Evolutionary conservation across 2,888 invertebrate species (phyloP), one percentile per base, ranked within the genome.

Genomic region (Agrochola lota): DNA sequence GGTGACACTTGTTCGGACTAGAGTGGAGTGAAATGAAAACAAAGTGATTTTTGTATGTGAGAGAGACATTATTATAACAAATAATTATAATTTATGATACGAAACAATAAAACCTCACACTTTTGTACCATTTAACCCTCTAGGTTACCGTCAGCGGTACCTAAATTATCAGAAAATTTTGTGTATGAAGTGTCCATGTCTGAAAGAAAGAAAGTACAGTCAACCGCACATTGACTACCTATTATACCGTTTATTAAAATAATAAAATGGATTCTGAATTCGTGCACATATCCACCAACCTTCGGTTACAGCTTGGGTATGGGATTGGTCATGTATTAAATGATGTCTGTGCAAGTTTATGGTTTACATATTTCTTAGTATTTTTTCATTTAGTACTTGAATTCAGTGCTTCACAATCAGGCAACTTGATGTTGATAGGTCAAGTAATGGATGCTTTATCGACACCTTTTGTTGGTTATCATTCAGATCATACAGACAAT

Each of bases 291-390:
- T 96, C 96, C 26, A 96, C 94, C 43, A 96, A 95, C 88, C 88
- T 95, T 67, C 91, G 91, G 68, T 91, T 96, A 40, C 97, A 96
- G 88, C 83, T 98, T 30, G 97, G 97, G 0, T 98, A 98, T 93
- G 97, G 97, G 64, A 97, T 99, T 71, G 99, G 99, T 0, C 99
- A 99, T 95, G 97, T 99, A 71, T 97, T 99, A 88, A 99, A 99
- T 94, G 99, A 99, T 95, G 97, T 99, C 63, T 99, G 98, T 94
- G 99, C 99, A 30, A 98, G 99, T 80, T 98, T 99, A 97, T 99
- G 99, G 99, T 99, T 99, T 94, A 98, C 98, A 2, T 99, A 99
- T 94, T 97, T 99, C 68, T 97, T 99, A 88, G 98, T 99, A 72
- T 99, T 98, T 94, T 98, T 99, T 85, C 97, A 97, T 93, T 95